A percentile compares a stretch with the other conserved stretches of the same genome.
These are phyloP conservation scores for Physocephala rufipes DNA, from an alignment of 2,888 invertebrate genomes.

Conservation along the genomic window DNA sequence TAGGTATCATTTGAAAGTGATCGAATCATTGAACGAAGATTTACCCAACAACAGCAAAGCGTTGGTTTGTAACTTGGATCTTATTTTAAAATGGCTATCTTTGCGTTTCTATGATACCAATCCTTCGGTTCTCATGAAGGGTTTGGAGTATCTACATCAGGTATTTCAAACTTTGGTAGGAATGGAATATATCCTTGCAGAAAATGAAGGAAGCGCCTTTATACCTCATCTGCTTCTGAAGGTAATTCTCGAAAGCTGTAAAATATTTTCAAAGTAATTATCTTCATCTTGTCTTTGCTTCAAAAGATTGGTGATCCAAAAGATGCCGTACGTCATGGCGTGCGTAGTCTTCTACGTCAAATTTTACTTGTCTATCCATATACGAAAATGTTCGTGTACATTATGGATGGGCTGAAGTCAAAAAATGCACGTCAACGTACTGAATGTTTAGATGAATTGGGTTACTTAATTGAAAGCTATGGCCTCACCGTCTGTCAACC, in stretches of 20 bases:
- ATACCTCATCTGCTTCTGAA: constrained; percentile 94
- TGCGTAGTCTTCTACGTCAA: constrained; percentile 84
- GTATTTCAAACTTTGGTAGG: constrained; percentile 85
- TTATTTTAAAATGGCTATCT: constrained; percentile 96
- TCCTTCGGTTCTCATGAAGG: constrained; percentile 94
- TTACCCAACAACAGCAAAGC: constrained; percentile 80
- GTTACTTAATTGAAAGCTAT: constrained; percentile 83
- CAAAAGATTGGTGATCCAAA: constrained; percentile 91
- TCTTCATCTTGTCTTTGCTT: constrained; percentile 23
- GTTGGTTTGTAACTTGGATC: constrained; percentile 88
- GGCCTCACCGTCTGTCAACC: constrained; percentile 87
- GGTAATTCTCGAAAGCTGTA: constrained; percentile 66
- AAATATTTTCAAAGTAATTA: neutral
- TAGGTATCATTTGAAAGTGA: constrained; percentile 94
- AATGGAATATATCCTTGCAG: constrained; percentile 84
- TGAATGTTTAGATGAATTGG: constrained; percentile 94
- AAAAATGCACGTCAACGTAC: constrained; percentile 96
- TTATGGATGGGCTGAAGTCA: constrained; percentile 95
- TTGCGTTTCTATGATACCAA: constrained; percentile 98
- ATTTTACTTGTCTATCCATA: constrained; percentile 88
- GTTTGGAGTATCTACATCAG: constrained; percentile 87
- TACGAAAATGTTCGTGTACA: constrained; percentile 85
- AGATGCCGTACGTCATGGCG: constrained; percentile 91
- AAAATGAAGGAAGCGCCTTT: constrained; percentile 91
- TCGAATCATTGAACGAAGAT: constrained; percentile 89